Evolutionary conservation across 2,113 vertebrate species (phyloP).

Genomic region (Plecotus auritus): DNA sequence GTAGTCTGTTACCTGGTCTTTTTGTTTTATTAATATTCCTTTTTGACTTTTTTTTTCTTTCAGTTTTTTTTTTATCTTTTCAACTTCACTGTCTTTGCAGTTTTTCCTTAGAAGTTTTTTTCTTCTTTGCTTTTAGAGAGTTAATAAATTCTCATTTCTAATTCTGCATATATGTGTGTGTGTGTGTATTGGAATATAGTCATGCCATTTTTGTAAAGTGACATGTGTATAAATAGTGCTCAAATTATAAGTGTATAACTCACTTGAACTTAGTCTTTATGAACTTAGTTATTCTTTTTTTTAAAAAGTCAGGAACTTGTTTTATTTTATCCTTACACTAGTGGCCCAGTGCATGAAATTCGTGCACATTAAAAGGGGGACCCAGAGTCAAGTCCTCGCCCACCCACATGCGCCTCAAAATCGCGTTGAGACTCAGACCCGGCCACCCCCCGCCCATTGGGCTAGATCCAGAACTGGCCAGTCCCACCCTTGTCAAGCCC

Average conservation of each 20-base stretch:
- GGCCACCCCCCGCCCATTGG: too few species aligned
- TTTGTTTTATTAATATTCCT: background rate
- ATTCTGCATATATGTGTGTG: background rate
- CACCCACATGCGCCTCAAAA: too few species aligned
- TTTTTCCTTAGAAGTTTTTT: conserved; percentile 21
- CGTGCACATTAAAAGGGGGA: too few species aligned
- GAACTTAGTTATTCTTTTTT: background rate
- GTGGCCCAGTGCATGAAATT: too few species aligned
- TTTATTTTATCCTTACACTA: background rate
- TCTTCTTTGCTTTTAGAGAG: background rate
- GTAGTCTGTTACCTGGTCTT: background rate
- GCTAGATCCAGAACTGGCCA: too few species aligned
- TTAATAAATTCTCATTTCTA: background rate
- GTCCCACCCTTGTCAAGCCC: too few species aligned
- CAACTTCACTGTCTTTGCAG: background rate
- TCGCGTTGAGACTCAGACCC: too few species aligned
- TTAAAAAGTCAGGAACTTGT: background rate
- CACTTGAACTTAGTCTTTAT: background rate
- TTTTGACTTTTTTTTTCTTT: background rate
- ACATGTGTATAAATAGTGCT: background rate
- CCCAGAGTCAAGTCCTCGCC: too few species aligned
- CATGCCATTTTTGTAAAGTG: background rate
- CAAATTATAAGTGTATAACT: background rate
- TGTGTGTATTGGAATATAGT: background rate
- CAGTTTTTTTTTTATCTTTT: background rate